Conservation (phyloP, 2,888 invertebrate species). For the Rhabditoides inermis region DNA sequence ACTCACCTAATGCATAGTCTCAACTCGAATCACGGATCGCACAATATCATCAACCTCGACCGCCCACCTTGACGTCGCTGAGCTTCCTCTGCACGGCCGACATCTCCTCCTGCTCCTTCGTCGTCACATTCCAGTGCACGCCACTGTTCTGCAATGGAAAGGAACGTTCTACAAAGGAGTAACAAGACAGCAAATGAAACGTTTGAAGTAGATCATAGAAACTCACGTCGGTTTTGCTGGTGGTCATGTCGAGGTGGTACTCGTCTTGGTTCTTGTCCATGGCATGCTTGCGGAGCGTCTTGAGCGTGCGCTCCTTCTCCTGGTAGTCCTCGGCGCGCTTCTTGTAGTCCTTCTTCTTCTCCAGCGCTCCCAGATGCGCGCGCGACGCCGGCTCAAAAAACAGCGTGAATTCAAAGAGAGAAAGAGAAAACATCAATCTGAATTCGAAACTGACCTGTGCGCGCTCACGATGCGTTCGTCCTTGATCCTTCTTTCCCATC, state of each 20-base stretch:
- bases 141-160: conserved; percentile 12
- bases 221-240: conserved; percentile 64
- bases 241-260: conserved; percentile 94
- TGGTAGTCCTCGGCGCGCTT: conserved; percentile 44
- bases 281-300: conserved; percentile 72
- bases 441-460: no score
- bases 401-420: no score
- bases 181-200: neutral
- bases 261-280: conserved; percentile 93
- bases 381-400: conserved; percentile 36
- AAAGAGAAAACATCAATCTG: no score
- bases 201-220: neutral
- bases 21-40: no score
- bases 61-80: conserved; percentile 82
- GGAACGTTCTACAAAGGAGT: neutral
- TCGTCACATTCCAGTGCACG: conserved; percentile 28
- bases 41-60: no score
- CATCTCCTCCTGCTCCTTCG: conserved; percentile 59
- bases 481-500: no score
- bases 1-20: no score
- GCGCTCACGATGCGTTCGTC: neutral
- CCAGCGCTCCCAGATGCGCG: conserved; percentile 37
- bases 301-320: conserved; percentile 65
- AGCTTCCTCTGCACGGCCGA: conserved; percentile 72
- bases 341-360: conserved; percentile 52